A percentile compares a stretch with the other conserved stretches of the same genome.
These are phyloP conservation scores for Zaprionus vittiger DNA, from an alignment of 1,140 invertebrate genomes.

Conservation along the genomic window DNA sequence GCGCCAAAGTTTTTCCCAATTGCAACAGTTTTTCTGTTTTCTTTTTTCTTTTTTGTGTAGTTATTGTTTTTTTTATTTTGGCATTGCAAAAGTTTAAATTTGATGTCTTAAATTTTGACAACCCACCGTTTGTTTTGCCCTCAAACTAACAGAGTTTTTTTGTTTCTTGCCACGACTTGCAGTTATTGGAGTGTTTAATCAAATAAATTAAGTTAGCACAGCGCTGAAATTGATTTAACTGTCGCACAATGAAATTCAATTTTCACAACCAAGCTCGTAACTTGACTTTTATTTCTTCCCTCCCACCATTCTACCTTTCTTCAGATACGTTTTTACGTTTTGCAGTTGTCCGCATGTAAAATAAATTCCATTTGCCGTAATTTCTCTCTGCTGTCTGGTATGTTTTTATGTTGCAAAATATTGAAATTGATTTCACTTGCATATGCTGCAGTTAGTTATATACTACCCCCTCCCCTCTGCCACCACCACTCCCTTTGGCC, in stretches of 20 bases:
- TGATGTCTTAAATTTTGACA: slow-evolving; percentile 68
- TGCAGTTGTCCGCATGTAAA: slow-evolving; percentile 44
- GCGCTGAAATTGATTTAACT: slow-evolving; percentile 63
- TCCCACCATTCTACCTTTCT: neutral
- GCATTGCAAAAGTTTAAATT: slow-evolving; percentile 52
- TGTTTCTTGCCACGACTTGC: neutral
- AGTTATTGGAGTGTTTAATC: slow-evolving; percentile 15
- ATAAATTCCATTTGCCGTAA: slow-evolving; percentile 70
- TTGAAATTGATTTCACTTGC: slow-evolving; percentile 73
- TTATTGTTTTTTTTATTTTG: slow-evolving; percentile 13
- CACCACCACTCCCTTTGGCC: neutral
- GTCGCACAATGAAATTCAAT: slow-evolving; percentile 63
- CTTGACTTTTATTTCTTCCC: slow-evolving; percentile 10
- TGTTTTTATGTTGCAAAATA: slow-evolving; percentile 73
- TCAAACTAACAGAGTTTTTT: neutral
- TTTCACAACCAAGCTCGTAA: slow-evolving; percentile 47
- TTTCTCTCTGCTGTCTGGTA: slow-evolving; percentile 45
- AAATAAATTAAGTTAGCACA: slow-evolving; percentile 26
- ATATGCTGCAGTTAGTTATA: slow-evolving; percentile 58
- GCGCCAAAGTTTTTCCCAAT: slow-evolving; percentile 69
- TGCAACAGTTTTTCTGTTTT: slow-evolving; percentile 50
- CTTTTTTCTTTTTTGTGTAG: neutral
- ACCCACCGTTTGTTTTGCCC: slow-evolving; percentile 32
- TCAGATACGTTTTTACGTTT: neutral
- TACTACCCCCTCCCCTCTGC: neutral